Base-by-base conservation (phyloP, 2,113 vertebrate species). In the Polyodon spathula region DNA sequence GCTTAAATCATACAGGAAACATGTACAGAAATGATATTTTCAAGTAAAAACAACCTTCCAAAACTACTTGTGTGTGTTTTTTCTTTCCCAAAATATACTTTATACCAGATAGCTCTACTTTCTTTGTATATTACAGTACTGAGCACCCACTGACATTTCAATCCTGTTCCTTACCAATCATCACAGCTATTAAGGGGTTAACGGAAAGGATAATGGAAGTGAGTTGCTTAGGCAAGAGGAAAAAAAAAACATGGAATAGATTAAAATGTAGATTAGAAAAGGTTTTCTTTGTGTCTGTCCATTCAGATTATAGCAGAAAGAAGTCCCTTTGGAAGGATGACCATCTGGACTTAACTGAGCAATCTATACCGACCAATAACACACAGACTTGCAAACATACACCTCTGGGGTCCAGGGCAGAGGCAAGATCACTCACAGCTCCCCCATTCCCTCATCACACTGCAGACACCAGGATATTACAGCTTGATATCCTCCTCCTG, bases 191-290 rank as follows among this genome's bases (percentile, higher is more conserved):
- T 41, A 40, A 57, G 62, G 40, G 39, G 40, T 15, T 40, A 50
- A 50, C 48, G 14, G 48, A 50, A 6, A 50, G 12, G 12, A 50
- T 12, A 50, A 50, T n/a, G 48, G 48, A n/a, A 50, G 9, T 14
- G 48, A 6, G 44, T 51, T 53, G 15, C 41, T 61, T 58, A 54
- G 48, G 64, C 68, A 54, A 68, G 61, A 59, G 41, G 63, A 48
- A 16, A n/a, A 53, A 42, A 43, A 38, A 8, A 3, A 64, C 57
- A 8, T 10, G 38, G 50, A 56, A 63, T 16, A 69, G 60, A 73
- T 73, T 63, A 67, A 68, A 68, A 71, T 69, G 72, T 66, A 69
- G 68, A 73, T 68, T 54, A 27, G 9, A 40, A 38, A 62, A 42
- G 66, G 60, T 53, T 44, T 17, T 58, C 61, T 66, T 68, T 71